A percentile compares a stretch with the other conserved stretches of the same genome.
Conservation (phyloP, 2,888 invertebrate species). For the Drosophila sordidapex region DNA sequence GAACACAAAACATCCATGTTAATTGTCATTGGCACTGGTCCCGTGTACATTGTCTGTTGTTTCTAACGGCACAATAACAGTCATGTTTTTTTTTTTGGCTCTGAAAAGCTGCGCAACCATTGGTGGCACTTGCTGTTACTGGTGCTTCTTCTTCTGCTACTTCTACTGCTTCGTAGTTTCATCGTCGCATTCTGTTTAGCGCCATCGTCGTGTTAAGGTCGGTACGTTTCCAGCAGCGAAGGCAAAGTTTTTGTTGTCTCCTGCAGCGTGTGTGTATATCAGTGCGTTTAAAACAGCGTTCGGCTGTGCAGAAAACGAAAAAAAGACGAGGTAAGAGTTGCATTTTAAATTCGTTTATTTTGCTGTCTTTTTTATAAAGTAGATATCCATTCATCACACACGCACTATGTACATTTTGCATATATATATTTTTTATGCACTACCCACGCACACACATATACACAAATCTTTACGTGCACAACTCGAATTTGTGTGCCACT, state of each 20-base stretch:
- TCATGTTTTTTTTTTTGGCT: constrained; percentile 9
- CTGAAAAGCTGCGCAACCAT: constrained; percentile 16
- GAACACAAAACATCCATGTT: constrained; percentile 6
- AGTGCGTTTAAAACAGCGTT: constrained; percentile 10
- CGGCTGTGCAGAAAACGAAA: constrained; percentile 20
- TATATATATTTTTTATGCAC: constrained; percentile 14
- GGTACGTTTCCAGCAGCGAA: constrained; percentile 48
- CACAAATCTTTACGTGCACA: not conserved
- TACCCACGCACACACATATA: too few relatives aligned
- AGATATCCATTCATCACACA: constrained; percentile 6
- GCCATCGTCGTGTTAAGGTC: constrained; percentile 44
- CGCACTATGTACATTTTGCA: constrained; percentile 16
- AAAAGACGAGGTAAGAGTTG: constrained; percentile 60
- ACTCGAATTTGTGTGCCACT: constrained; percentile 26
- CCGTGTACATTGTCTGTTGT: constrained; percentile 30
- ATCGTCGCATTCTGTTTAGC: constrained; percentile 9
- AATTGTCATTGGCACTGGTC: constrained; percentile 2
- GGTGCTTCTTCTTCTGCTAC: constrained; percentile 9
- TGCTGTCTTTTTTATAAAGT: constrained; percentile 10
- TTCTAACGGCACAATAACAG: constrained; percentile 41
- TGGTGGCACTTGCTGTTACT: constrained; percentile 35
- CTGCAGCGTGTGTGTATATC: constrained; percentile 36
- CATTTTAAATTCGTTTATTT: constrained; percentile 43
- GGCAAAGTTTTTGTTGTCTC: constrained; percentile 32
- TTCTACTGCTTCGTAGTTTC: constrained; percentile 2